Base-by-base conservation (phyloP, 92 coral and sea anemone species). In the Epizoanthus illoricatus region DNA sequence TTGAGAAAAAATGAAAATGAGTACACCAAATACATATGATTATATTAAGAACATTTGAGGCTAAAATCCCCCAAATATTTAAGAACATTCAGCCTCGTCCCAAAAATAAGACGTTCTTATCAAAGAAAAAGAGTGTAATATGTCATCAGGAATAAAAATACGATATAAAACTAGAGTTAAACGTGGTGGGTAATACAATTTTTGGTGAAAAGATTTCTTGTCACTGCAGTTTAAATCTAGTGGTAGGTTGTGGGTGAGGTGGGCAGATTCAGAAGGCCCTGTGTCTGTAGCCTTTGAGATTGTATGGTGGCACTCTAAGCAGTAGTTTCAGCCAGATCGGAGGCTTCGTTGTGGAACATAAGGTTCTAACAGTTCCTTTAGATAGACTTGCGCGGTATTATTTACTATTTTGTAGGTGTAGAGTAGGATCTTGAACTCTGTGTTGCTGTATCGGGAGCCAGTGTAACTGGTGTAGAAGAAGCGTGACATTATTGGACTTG, bases 381-480 rank as follows among this genome's bases (percentile, higher is more conserved):
- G 67, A 21, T 62, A 62, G 19, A 62, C 67, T 62, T 7, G 67
- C 66, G 67, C 67, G 15, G 67, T 62, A 62, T 28, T 21, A 62
- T 62, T 62, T 62, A 62, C 36, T 28, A 28, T 28, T 28, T 28
- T 28, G 36, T 28, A 28, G 36, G 36, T 28, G 1, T 28, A 28
- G 67, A 62, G 67, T 18, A 62, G 67, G 67, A 62, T 72, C 55
- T 72, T 72, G 59, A 72, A 72, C 55, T 42, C 59, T 24, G 6
- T 72, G 55, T 72, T 72, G 76, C 54, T 72, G 54, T 71, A 72
- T 56, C 59, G 76, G 76, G 58, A 72, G 59, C 76, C 76, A 72
- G 76, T 72, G 76, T 42, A 72, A 56, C 17, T 62, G 67, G 67
- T 62, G 67, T 21, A 62, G n/a, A 62, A 62, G 67, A 62, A 28